Evolutionary conservation across 2,797 vertebrate species (phyloP), one percentile per base, ranked within the genome.

Genomic region (Xenopus petersii): DNA sequence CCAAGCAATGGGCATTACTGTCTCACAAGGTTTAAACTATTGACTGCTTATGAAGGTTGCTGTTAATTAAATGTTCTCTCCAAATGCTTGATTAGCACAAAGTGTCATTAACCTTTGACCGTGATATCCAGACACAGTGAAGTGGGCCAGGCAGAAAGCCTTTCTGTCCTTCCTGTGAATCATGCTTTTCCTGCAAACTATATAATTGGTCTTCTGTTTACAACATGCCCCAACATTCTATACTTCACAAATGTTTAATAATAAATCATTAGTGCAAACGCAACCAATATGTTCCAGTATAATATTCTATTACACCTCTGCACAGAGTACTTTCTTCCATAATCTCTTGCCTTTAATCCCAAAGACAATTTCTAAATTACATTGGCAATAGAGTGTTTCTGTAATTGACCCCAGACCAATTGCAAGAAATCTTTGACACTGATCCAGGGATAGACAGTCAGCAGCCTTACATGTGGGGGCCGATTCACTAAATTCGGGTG

Each of bases 31-130:
- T 64, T 64, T 64, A 46, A 64, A 47, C 33, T 47, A 64, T 64
- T 64, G 62, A 70, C 61, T 11, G 17, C 24, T n/a, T 71, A 54
- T 66, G 54, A 60, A 70, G 74, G 68, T 60, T 64, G 69, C 24
- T n/a, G 68, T 61, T 76, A 76, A 76, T 76, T 71, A 76, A 71
- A 71, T 71, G 68, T 70, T 66, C 26, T 66, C 49, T 67, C 71
- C 63, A 67, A 71, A n/a, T 51, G 61, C 55, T 66, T 71, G 55
- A 77, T 77, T 77, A 71, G 46, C 69, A 67, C 13, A 21, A 42
- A 62, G 26, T 55, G 5, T 12, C 65, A 67, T 72, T 77, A 77
- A 77, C 75, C 75, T 77, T 62, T 77, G 70, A 77, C 70, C 75
- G 62, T 13, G 56, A 49, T 62, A 24, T 61, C 61, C 26, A 72